Percentiles rank a stretch among this genome's conserved stretches.
Evolutionary conservation across 2,888 invertebrate genomes (phyloP).

Genomic region (Itoplectis maculator): DNA sequence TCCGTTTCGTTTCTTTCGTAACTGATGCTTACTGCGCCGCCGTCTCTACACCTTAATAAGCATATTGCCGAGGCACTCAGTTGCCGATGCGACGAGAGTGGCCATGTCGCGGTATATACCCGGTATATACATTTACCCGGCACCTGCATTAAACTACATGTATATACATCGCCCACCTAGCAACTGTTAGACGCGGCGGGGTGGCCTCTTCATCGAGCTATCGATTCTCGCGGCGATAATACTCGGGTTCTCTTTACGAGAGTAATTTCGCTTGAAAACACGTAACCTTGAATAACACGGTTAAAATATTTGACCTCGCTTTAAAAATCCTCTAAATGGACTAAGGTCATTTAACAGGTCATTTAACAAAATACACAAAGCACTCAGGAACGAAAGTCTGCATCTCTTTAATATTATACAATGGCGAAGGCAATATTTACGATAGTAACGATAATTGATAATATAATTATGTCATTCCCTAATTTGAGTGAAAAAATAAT

Average conservation of each 20-base stretch:
- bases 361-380: too few species aligned
- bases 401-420: too few species aligned
- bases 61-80: slow-evolving; percentile 25
- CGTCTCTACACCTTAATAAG: slow-evolving; percentile 24
- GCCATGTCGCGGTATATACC: not conserved
- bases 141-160: not conserved
- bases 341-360: too few species aligned
- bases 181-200: not conserved
- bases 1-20: slow-evolving; percentile 16
- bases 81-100: slow-evolving; percentile 28
- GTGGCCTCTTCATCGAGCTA: not conserved
- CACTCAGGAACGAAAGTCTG: too few species aligned
- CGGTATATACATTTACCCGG: slow-evolving; percentile 5
- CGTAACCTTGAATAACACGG: too few species aligned
- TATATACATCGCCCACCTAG: not conserved
- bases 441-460: too few species aligned
- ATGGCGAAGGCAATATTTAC: too few species aligned
- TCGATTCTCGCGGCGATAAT: slow-evolving; percentile 22
- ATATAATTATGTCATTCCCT: not conserved
- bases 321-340: too few species aligned
- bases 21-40: slow-evolving; percentile 13
- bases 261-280: too few species aligned
- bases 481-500: not conserved
- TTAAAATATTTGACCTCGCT: too few species aligned
- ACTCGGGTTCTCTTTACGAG: not conserved